Evolutionary conservation across 2,113 vertebrate genomes (phyloP).

Genomic region (Podarcis muralis): DNA sequence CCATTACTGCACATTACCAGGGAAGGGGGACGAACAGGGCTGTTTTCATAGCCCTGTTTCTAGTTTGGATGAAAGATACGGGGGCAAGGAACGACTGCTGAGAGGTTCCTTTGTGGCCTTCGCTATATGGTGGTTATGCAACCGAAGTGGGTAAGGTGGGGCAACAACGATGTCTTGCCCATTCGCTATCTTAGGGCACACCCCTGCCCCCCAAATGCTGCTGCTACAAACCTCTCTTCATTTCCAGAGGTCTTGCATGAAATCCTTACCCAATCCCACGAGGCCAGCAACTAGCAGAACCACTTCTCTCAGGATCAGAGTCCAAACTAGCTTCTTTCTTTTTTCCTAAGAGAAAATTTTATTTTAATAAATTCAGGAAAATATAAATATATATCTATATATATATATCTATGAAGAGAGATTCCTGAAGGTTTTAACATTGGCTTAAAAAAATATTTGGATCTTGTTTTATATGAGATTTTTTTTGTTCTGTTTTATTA

Average conservation of each 20-base stretch:
- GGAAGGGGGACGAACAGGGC: not conserved
- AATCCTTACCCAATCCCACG: too few relatives aligned
- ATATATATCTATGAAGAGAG: conserved; percentile 43
- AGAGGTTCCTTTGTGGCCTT: not conserved
- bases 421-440: conserved; percentile 71
- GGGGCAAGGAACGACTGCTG: too few relatives aligned
- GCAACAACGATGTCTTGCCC: not conserved
- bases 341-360: conserved; percentile 77
- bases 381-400: conserved; percentile 59
- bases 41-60: not conserved
- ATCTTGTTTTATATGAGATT: conserved; percentile 68
- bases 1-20: not conserved
- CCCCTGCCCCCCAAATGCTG: not conserved
- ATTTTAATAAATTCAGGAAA: conserved; percentile 75
- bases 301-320: conserved; percentile 20
- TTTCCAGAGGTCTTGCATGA: not conserved
- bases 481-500: conserved; percentile 70
- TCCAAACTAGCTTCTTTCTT: conserved; percentile 75
- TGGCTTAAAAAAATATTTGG: conserved; percentile 64
- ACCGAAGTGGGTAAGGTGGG: not conserved
- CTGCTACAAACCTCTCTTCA: not conserved
- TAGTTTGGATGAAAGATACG: not conserved
- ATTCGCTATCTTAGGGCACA: not conserved
- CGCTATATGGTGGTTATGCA: not conserved
- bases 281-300: not conserved